A percentile compares a stretch with the other conserved stretches of the same genome.
These are phyloP conservation scores for Sebastes steindachneri DNA, from an alignment of 2,797 vertebrate genomes.

Conservation along the genomic window DNA sequence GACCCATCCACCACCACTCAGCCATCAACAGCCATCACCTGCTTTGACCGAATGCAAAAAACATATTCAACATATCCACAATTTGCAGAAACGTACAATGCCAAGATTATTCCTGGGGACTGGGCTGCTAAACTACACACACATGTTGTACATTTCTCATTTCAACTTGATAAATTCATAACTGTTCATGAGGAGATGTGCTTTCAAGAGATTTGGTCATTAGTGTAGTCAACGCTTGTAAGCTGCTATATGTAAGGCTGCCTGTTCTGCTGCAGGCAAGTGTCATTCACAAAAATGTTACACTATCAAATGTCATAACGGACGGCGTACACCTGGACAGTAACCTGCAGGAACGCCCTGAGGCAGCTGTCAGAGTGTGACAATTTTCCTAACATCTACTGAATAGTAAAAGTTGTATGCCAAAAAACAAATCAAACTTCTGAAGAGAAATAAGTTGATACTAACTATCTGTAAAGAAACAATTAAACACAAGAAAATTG, in stretches of 20 bases:
- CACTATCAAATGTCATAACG: not conserved
- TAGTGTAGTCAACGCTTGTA: not conserved
- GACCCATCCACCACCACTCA: too few species aligned
- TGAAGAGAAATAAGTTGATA: too few species aligned
- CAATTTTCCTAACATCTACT: not conserved
- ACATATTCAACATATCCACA: accelerated
- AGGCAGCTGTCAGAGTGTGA: not conserved
- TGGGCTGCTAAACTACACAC: not conserved
- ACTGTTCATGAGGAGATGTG: not conserved
- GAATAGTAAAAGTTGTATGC: not conserved
- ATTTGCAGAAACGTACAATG: not conserved
- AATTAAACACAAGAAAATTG: too few species aligned
- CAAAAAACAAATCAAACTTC: not conserved
- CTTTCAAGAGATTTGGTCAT: not conserved
- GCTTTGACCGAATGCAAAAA: too few species aligned
- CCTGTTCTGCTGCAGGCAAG: not conserved
- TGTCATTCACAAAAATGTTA: not conserved
- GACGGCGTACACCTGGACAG: not conserved
- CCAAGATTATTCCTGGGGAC: not conserved
- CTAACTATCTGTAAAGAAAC: too few species aligned
- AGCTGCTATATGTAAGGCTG: not conserved
- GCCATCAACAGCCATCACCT: too few species aligned
- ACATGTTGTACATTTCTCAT: not conserved
- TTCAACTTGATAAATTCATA: not conserved
- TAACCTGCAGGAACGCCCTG: not conserved